These are phyloP conservation scores for Chamaea fasciata DNA, from an alignment of 2,113 vertebrate species.

Conservation along the genomic window DNA sequence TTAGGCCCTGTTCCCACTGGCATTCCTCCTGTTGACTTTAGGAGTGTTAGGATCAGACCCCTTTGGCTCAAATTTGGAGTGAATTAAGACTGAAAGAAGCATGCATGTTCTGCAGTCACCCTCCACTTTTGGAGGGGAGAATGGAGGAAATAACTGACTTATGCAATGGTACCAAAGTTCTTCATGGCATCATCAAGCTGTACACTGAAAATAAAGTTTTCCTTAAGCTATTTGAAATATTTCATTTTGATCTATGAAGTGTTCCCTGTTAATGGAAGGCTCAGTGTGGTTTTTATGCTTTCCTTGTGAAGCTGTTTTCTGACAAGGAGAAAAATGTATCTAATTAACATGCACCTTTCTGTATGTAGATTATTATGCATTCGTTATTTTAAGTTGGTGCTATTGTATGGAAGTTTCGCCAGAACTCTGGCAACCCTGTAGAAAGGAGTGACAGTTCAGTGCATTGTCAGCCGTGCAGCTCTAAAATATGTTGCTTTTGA, in stretches of 20 bases:
- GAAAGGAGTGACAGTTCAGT: not conserved
- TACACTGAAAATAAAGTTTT: not conserved
- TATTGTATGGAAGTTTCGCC: not conserved
- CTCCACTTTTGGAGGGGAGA: not conserved
- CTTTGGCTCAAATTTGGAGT: not conserved
- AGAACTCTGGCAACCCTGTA: not conserved
- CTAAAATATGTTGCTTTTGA: conserved; percentile 14
- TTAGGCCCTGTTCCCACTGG: not conserved
- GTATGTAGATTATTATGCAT: not conserved
- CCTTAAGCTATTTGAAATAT: not conserved
- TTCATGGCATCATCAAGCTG: not conserved
- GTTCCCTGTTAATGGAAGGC: not conserved
- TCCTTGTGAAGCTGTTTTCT: not conserved
- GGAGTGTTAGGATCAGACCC: not conserved
- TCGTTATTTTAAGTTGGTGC: not conserved
- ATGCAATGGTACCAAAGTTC: not conserved
- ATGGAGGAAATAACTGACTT: not conserved
- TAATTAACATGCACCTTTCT: conserved; percentile 1
- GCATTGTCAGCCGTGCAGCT: not conserved
- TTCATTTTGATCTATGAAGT: not conserved
- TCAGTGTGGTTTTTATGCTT: not conserved
- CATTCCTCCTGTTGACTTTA: not conserved
- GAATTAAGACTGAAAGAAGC: not conserved
- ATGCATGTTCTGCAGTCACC: not conserved
- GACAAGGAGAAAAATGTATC: not conserved